Conservation (phyloP, 2,113 vertebrate genomes). For the Brachirus orientalis region DNA sequence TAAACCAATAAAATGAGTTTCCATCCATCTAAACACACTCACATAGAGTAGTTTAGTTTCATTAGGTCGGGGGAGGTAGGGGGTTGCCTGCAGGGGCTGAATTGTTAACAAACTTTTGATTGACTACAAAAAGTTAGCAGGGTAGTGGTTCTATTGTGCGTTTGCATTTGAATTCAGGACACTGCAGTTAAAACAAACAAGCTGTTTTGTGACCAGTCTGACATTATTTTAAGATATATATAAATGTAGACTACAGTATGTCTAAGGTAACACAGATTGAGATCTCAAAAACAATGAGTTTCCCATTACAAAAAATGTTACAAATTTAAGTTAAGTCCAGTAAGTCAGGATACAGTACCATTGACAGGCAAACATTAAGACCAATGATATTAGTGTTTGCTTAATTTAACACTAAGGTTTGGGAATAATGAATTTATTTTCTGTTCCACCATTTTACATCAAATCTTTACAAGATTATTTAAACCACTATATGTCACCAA, state of each 20-base stretch:
- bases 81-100: constrained; percentile 52
- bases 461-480: too few relatives aligned
- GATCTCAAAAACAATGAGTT: constrained; percentile 11
- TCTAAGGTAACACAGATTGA: constrained; percentile 31
- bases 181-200: constrained; percentile 32
- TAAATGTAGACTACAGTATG: too few relatives aligned
- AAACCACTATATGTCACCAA: too few relatives aligned
- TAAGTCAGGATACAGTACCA: background rate
- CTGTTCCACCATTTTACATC: too few relatives aligned
- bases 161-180: constrained; percentile 45
- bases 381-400: background rate
- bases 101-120: constrained; percentile 72
- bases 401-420: background rate
- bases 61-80: constrained; percentile 4
- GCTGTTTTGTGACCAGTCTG: constrained; percentile 31
- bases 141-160: constrained; percentile 36
- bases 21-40: constrained; percentile 64
- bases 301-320: background rate
- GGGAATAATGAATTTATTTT: background rate
- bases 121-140: constrained; percentile 59
- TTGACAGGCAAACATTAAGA: background rate
- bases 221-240: constrained; percentile 27
- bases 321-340: background rate
- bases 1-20: constrained; percentile 76
- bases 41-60: constrained; percentile 51